Evolutionary conservation across 2,113 vertebrate species (phyloP), one percentile per base, ranked within the genome.

Genomic region (Perca schrenkii): DNA sequence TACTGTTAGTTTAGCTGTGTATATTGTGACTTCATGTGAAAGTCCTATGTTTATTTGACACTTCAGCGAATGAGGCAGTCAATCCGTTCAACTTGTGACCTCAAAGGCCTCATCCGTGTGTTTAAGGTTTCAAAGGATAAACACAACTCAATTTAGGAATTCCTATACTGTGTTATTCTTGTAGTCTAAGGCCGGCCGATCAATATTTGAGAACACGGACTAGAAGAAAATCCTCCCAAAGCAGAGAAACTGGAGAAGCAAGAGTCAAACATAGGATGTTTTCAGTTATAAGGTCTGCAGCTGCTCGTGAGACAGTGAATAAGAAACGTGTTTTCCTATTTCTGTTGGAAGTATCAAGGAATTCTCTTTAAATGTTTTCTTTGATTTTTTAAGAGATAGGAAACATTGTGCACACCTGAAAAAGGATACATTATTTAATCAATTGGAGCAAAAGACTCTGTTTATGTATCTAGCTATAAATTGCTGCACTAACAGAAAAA

Each of bases 1-100:
- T 85, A 91, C 67, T 82, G 77, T 90, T 81, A 75, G 79, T 67
- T 74, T 88, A 83, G 73, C 74, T 79, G 70, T 89, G 85, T 92
- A 80, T 86, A 89, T 92, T 92, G 77, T 86, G 76, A 82, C 72
- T 84, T 79, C 79, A 73, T 84, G 78, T 79, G 79, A 89, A 74
- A 74, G 60, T 67, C 74, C 17, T 34, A 28, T 83, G 79, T 89
- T 85, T 86, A 84, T 87, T 92, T 90, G 76, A 88, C 82, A 83
- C 82, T 52, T 81, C 34, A 3, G 62, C 49, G 74, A 85, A 84
- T 78, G 66, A 77, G 74, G 75, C 64, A 36, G 73, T 63, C 80
- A 28, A 14, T 70, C 43, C 3, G 15, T 74, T 84, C 83, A 89
- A 82, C 76, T 71, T 85, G 60, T 89, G 81, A 92, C 70, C 80